These are phyloP conservation scores for Fabriciana adippe DNA, from an alignment of 2,888 invertebrate genomes.

Conservation along the genomic window DNA sequence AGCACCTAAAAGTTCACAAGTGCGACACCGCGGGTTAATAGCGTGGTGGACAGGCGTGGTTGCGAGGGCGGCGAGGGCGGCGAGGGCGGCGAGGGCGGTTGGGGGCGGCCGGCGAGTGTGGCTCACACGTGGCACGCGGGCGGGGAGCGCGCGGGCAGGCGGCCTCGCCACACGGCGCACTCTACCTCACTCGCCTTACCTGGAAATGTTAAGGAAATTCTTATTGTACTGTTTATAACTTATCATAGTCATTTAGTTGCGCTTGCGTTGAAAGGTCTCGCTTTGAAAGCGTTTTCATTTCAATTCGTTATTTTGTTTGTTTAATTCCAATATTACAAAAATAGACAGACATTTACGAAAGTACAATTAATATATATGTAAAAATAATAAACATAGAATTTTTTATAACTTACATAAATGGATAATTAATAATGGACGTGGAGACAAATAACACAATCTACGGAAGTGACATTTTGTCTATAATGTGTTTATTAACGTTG, in stretches of 20 bases:
- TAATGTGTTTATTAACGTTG: constrained; percentile 5
- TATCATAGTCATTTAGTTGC: background rate
- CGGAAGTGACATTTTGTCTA: constrained; percentile 2
- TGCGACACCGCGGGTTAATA: constrained; percentile 21
- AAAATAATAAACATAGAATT: background rate
- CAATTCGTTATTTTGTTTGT: too few relatives aligned
- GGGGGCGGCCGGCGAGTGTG: constrained; percentile 44
- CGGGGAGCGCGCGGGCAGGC: constrained; percentile 67
- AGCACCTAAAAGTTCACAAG: constrained; percentile 40
- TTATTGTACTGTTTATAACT: too few relatives aligned
- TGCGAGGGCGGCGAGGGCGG: constrained; percentile 6
- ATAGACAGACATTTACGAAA: too few relatives aligned
- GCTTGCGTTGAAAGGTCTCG: too few relatives aligned
- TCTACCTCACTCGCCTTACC: constrained; percentile 65
- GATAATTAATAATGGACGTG: background rate
- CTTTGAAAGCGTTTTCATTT: too few relatives aligned
- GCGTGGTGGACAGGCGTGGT: constrained; percentile 16
- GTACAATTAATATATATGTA: background rate
- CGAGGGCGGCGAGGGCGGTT: constrained; percentile 22
- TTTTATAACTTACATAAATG: background rate
- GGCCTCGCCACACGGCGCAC: constrained; percentile 61
- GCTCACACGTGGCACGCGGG: constrained; percentile 69
- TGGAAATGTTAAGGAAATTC: constrained; percentile 47
- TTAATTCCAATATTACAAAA: too few relatives aligned
- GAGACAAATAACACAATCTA: constrained; percentile 24